These are phyloP conservation scores for Coboldia fuscipes DNA, from an alignment of 1,140 invertebrate species.

Conservation along the genomic window DNA sequence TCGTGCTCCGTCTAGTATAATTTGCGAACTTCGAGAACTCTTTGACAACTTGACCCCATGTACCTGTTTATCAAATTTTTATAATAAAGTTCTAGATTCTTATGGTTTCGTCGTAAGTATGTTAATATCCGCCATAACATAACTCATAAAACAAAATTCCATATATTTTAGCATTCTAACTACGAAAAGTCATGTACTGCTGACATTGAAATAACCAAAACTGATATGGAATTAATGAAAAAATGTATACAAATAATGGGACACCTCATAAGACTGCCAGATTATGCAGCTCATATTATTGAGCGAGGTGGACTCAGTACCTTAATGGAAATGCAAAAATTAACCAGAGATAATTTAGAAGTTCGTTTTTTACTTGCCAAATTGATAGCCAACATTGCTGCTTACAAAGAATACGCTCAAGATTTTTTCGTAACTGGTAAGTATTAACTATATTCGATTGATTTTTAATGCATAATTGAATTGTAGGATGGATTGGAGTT, in stretches of 20 bases:
- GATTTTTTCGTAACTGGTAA: slow-evolving; percentile 14
- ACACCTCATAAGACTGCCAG: background rate
- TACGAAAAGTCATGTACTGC: no score
- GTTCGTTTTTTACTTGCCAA: slow-evolving; percentile 17
- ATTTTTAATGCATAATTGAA: background rate
- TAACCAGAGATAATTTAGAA: slow-evolving; percentile 16
- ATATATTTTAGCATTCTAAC: no score
- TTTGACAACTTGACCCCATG: slow-evolving; percentile 11
- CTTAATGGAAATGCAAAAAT: slow-evolving; percentile 32
- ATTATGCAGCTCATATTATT: slow-evolving; percentile 20
- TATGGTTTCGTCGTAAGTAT: no score
- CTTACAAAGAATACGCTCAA: slow-evolving; percentile 13
- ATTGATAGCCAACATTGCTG: slow-evolving; percentile 16
- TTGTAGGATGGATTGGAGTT: slow-evolving; percentile 13
- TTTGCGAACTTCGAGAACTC: slow-evolving; percentile 15
- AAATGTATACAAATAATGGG: background rate
- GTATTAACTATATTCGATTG: background rate
- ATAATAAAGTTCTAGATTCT: no score
- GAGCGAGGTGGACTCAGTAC: slow-evolving; percentile 33
- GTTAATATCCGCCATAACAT: no score
- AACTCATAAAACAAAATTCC: no score
- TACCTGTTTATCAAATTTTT: slow-evolving; percentile 15
- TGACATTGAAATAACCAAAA: background rate
- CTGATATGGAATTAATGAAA: background rate
- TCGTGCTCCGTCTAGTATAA: slow-evolving; percentile 15